These are phyloP conservation scores for Aplochiton taeniatus DNA, from an alignment of 2,797 vertebrate genomes.

Conservation along the genomic window DNA sequence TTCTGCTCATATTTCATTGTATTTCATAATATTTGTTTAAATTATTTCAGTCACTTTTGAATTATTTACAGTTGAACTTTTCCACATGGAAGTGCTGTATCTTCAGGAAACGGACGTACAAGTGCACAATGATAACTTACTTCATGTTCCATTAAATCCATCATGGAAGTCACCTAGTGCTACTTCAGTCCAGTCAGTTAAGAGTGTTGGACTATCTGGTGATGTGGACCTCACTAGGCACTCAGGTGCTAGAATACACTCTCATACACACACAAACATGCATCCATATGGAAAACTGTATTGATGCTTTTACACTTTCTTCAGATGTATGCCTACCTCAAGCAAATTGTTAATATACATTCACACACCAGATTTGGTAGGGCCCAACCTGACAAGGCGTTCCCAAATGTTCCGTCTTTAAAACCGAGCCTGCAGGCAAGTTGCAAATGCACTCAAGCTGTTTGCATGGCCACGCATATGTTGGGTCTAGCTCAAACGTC, in stretches of 20 bases:
- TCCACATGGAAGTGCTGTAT: background rate
- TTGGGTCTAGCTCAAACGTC: slow-evolving; percentile 57
- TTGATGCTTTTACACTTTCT: slow-evolving; percentile 32
- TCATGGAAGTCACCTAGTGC: background rate
- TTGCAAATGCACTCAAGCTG: slow-evolving; percentile 67
- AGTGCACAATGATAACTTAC: background rate
- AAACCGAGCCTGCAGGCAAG: slow-evolving; percentile 70
- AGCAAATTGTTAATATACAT: slow-evolving; percentile 49
- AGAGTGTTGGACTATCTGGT: background rate
- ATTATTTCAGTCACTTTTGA: no score
- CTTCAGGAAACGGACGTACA: no score
- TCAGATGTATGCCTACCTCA: slow-evolving; percentile 23
- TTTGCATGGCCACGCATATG: slow-evolving; percentile 71
- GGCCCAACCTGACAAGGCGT: slow-evolving; percentile 58
- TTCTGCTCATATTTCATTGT: no score
- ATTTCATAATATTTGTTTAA: no score
- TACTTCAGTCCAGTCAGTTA: slow-evolving; percentile 3
- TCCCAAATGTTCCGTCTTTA: slow-evolving; percentile 56
- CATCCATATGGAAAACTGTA: slow-evolving; percentile 21
- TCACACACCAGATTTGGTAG: slow-evolving; percentile 61
- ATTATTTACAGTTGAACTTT: no score
- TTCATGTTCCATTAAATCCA: background rate
- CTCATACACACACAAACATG: slow-evolving; percentile 26
- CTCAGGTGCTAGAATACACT: background rate
- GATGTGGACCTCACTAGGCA: background rate